phyloP scores from a whole-genome alignment of 2,797 vertebrate species.

The Arctocebus calabarensis region DNA sequence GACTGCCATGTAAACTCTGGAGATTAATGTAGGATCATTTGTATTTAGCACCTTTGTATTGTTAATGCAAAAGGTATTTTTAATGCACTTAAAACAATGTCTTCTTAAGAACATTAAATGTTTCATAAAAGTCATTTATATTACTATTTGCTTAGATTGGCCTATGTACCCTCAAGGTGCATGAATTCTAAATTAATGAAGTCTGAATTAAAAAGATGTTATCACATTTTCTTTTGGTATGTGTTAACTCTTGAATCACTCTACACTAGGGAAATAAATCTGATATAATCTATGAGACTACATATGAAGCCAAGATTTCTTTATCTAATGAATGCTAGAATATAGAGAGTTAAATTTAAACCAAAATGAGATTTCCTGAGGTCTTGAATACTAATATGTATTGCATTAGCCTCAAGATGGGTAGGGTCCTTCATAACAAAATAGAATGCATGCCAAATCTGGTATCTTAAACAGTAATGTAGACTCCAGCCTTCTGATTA shows the following conservation, averaged over 20 bases:
- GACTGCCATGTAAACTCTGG: not conserved
- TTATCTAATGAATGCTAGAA: slow-evolving; percentile 65
- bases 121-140: not conserved
- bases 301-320: not conserved
- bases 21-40: not conserved
- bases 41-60: not conserved
- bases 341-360: slow-evolving; percentile 74
- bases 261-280: slow-evolving; percentile 31
- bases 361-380: slow-evolving; percentile 70
- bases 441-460: slow-evolving; percentile 74
- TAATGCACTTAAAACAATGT: not conserved
- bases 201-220: slow-evolving; percentile 41
- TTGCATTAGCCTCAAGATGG: slow-evolving; percentile 70
- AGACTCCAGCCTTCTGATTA: slow-evolving; percentile 78
- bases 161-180: not conserved
- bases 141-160: slow-evolving; percentile 15
- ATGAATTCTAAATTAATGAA: slow-evolving; percentile 44
- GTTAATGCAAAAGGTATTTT: slow-evolving; percentile 15
- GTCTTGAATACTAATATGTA: slow-evolving; percentile 71
- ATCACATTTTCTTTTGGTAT: slow-evolving; percentile 29
- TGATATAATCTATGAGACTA: not conserved
- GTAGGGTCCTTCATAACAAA: slow-evolving; percentile 70
- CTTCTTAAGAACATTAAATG: not conserved
- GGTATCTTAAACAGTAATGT: slow-evolving; percentile 73
- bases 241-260: slow-evolving; percentile 24